Percentiles rank a stretch among this genome's conserved stretches.
Evolutionary conservation across 2,797 vertebrate genomes (phyloP).

Genomic region (Alauda arvensis): DNA sequence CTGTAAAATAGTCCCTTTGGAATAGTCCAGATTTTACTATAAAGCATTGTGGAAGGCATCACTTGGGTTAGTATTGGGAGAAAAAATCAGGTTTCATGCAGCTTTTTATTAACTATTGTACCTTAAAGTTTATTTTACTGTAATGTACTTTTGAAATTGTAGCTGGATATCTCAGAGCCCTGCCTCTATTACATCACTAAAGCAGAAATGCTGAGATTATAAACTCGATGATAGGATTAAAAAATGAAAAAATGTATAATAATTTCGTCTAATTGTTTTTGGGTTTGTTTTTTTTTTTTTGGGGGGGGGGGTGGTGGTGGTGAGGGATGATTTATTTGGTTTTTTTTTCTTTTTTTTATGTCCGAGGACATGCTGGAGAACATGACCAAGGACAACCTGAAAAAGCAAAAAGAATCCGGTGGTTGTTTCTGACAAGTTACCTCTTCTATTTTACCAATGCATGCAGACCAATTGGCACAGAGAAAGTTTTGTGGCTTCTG

Average conservation of each 20-base stretch:
- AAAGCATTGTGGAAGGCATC: rapidly evolving
- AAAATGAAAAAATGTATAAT: rapidly evolving
- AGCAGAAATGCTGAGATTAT: rapidly evolving
- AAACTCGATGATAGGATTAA: rapidly evolving
- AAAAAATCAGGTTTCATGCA: rapidly evolving
- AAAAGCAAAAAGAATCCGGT: rapidly evolving
- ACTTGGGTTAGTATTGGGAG: rapidly evolving
- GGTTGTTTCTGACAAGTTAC: not conserved
- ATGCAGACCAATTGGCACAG: rapidly evolving
- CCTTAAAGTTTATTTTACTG: rapidly evolving
- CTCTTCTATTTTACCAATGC: rapidly evolving
- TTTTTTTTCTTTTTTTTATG: not conserved
- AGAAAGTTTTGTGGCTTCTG: rapidly evolving
- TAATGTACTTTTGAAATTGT: not conserved
- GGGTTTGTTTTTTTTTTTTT: no score
- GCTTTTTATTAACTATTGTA: no score
- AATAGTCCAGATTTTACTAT: rapidly evolving
- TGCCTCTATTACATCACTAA: rapidly evolving
- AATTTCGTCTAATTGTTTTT: no score
- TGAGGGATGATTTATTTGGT: no score
- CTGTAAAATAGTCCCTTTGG: rapidly evolving
- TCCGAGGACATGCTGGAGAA: not conserved
- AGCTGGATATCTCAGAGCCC: rapidly evolving
- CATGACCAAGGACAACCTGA: rapidly evolving
- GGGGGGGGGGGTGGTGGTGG: not conserved